These are phyloP conservation scores for Ammodytes dubius DNA, from an alignment of 2,113 vertebrate genomes.

Conservation along the genomic window DNA sequence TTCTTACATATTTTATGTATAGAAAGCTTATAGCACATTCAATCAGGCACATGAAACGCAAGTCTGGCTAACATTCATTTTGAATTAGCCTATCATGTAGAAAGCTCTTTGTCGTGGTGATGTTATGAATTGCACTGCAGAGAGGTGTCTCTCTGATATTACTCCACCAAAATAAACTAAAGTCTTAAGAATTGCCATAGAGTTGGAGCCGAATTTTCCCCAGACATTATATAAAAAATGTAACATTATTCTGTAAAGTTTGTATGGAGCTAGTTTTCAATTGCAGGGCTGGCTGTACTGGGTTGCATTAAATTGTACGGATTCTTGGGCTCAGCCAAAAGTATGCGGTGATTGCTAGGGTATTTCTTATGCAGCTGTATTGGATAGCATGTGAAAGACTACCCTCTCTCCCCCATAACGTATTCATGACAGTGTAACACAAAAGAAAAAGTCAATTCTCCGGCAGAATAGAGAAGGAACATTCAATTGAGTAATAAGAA, in stretches of 20 bases:
- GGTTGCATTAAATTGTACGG: constrained; percentile 22
- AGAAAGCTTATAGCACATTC: background rate
- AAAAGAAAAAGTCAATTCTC: constrained; percentile 39
- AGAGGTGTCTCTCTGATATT: constrained; percentile 22
- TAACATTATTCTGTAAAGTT: background rate
- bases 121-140: constrained; percentile 10
- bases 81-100: background rate
- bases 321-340: constrained; percentile 8
- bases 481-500: constrained; percentile 26
- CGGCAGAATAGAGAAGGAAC: constrained; percentile 24
- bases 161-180: constrained; percentile 29
- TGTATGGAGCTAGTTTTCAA: constrained; percentile 4
- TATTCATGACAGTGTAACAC: constrained; percentile 53
- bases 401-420: constrained; percentile 7
- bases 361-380: constrained; percentile 47
- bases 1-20: too few species aligned
- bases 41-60: background rate
- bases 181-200: background rate
- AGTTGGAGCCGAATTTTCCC: constrained; percentile 13
- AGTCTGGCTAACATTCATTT: background rate
- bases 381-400: constrained; percentile 32
- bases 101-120: background rate
- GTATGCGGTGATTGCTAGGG: constrained; percentile 33
- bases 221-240: constrained; percentile 20
- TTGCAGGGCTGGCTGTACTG: constrained; percentile 9